These are phyloP conservation scores for Dipodomys merriami DNA, from an alignment of 2,113 vertebrate species.

Conservation along the genomic window DNA sequence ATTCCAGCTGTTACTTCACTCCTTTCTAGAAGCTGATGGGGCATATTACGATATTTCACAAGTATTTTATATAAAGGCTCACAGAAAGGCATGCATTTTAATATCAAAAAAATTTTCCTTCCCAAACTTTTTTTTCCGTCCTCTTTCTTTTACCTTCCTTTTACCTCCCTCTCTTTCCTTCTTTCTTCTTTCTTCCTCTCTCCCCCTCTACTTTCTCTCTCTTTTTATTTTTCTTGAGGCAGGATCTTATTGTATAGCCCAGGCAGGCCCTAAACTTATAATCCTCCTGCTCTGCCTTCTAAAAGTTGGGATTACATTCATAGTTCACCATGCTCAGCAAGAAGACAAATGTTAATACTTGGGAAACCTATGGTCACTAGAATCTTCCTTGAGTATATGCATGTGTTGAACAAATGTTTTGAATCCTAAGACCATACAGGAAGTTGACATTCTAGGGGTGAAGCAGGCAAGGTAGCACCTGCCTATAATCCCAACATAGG, in stretches of 20 bases:
- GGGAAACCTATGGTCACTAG: background rate
- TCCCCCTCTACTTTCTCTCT: background rate
- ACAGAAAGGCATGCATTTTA: background rate
- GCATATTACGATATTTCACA: background rate
- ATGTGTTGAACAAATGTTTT: background rate
- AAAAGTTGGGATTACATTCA: too few relatives aligned
- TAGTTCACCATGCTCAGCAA: background rate
- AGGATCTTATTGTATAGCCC: background rate
- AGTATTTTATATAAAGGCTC: slow-evolving; percentile 16
- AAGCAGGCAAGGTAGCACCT: background rate
- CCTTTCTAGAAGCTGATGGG: background rate
- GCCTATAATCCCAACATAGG: background rate
- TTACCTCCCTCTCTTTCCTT: too few relatives aligned
- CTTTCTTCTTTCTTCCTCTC: background rate
- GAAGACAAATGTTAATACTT: slow-evolving; percentile 9
- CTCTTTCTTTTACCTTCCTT: background rate
- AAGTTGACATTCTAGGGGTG: background rate
- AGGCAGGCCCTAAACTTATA: background rate
- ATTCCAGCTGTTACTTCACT: background rate
- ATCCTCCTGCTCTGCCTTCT: background rate
- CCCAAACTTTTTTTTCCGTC: background rate
- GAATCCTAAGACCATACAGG: slow-evolving; percentile 3
- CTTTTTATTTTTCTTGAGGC: background rate
- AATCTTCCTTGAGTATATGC: background rate
- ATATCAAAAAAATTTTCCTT: background rate